A percentile compares a stretch with the other conserved stretches of the same genome.
phyloP scores from a whole-genome alignment of 2,113 vertebrate species.

The Megaceryle torquata region DNA sequence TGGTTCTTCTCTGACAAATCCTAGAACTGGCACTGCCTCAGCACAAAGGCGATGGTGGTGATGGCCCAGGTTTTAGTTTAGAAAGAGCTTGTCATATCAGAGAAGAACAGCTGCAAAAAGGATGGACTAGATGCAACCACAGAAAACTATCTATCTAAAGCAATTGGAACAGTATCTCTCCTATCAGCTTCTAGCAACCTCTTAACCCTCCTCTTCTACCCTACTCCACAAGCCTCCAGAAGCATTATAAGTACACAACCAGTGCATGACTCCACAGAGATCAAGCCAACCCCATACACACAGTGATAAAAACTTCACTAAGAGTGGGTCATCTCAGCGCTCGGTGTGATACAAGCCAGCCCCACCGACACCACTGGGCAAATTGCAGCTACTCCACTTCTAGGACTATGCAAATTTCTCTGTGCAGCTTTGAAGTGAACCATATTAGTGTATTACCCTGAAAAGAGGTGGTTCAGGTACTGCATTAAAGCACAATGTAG shows the following conservation, averaged over 20 bases:
- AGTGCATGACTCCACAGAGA: background rate
- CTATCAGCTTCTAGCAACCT: background rate
- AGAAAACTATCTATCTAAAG: background rate
- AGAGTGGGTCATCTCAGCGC: background rate
- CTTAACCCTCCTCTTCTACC: background rate
- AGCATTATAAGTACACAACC: background rate
- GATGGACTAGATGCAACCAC: background rate
- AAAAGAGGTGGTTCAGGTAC: background rate
- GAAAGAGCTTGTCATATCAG: background rate
- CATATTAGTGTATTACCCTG: background rate
- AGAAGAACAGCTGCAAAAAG: conserved; percentile 11
- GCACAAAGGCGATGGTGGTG: background rate
- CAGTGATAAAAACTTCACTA: background rate
- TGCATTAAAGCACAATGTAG: background rate
- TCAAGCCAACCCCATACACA: background rate
- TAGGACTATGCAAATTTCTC: background rate
- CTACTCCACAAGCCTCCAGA: background rate
- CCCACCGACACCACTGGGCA: background rate
- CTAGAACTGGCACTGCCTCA: background rate
- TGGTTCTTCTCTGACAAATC: background rate
- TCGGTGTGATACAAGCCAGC: background rate
- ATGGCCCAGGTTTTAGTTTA: background rate
- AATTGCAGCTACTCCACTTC: background rate
- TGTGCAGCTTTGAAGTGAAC: background rate
- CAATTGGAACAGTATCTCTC: background rate